These are phyloP conservation scores for Lithophane ornitopus DNA, from an alignment of 2,888 invertebrate species.

Conservation along the genomic window DNA sequence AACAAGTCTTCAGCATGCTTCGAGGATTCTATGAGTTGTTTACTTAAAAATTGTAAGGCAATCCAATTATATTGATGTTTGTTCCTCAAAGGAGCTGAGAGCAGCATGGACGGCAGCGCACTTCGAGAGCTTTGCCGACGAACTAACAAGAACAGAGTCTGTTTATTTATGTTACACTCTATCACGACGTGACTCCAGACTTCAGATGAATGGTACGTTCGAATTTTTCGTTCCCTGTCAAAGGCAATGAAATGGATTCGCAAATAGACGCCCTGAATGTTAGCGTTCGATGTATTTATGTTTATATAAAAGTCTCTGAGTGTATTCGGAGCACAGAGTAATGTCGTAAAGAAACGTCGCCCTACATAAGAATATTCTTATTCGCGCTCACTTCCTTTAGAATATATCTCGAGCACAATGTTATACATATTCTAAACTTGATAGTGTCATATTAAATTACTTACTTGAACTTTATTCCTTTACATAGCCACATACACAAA, in stretches of 20 bases:
- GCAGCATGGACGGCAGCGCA: slow-evolving; percentile 68
- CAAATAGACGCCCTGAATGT: slow-evolving; percentile 70
- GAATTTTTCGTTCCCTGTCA: slow-evolving; percentile 69
- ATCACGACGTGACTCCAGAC: slow-evolving; percentile 69
- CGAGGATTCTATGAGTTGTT: slow-evolving; percentile 65
- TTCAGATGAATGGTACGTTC: slow-evolving; percentile 69
- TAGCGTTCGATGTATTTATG: slow-evolving; percentile 59
- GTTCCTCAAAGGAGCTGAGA: slow-evolving; percentile 81
- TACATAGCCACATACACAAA: background rate
- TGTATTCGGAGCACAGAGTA: slow-evolving; percentile 56
- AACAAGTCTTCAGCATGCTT: slow-evolving; percentile 52
- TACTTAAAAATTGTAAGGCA: slow-evolving; percentile 78
- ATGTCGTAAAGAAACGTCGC: slow-evolving; percentile 54
- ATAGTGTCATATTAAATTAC: background rate
- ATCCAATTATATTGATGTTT: slow-evolving; percentile 87
- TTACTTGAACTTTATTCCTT: background rate
- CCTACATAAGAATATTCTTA: slow-evolving; percentile 42
- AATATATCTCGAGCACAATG: slow-evolving; percentile 14
- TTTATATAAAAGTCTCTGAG: slow-evolving; percentile 52
- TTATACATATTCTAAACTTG: background rate
- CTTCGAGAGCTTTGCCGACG: slow-evolving; percentile 71
- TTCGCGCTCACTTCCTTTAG: slow-evolving; percentile 25
- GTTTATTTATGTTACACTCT: slow-evolving; percentile 78
- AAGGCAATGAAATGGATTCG: slow-evolving; percentile 75
- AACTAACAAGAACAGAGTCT: slow-evolving; percentile 66